phyloP scores from a whole-genome alignment of 2,888 invertebrate species.

The Listrodromus nycthemerus region DNA sequence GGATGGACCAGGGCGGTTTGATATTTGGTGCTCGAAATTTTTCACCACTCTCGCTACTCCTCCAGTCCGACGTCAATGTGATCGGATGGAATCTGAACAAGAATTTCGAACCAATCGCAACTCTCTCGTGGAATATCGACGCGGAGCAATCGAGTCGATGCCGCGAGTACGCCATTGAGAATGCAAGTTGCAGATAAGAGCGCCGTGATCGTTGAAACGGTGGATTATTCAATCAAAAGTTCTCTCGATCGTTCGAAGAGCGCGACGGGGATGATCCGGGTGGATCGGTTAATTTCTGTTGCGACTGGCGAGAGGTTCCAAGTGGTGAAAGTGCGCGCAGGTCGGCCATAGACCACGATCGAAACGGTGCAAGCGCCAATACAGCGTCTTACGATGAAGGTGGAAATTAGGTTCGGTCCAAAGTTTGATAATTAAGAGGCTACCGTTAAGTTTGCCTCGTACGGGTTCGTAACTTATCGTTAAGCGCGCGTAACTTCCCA shows the following conservation, averaged over 20 bases:
- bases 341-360: conserved; percentile 18
- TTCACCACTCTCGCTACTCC: background rate
- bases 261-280: conserved; percentile 33
- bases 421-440: conserved; percentile 79
- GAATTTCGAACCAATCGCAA: conserved; percentile 17
- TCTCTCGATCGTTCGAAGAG: conserved; percentile 42
- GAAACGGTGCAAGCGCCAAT: conserved; percentile 30
- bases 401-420: conserved; percentile 72
- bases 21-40: conserved; percentile 6
- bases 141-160: conserved; percentile 1
- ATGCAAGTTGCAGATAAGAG: conserved; percentile 16
- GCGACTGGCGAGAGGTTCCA: conserved; percentile 30
- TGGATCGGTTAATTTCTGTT: conserved; percentile 47
- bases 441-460: conserved; percentile 68
- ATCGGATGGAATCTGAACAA: conserved; percentile 28
- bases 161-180: background rate
- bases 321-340: conserved; percentile 27
- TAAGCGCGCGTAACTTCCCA: conserved; percentile 55
- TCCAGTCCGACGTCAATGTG: conserved; percentile 5
- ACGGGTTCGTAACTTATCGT: conserved; percentile 72
- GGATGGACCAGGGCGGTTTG: background rate
- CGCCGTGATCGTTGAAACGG: conserved; percentile 7
- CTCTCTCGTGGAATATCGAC: background rate
- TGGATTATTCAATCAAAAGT: conserved; percentile 61
- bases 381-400: conserved; percentile 46